Conservation (phyloP, 2,888 invertebrate species). For the Ophonus ardosiacus region DNA sequence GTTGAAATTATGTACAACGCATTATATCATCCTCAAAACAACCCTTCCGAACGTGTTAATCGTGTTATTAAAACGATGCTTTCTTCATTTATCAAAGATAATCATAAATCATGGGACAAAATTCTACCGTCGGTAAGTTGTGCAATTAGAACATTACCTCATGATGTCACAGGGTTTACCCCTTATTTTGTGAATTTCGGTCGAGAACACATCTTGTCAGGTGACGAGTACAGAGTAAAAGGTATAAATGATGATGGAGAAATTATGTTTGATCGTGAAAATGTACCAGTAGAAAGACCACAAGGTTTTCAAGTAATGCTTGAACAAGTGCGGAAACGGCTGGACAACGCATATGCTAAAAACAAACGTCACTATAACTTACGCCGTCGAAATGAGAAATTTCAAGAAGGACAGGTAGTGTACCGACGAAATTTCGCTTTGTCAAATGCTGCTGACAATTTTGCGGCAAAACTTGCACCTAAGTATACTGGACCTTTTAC, state of each 20-base stretch:
- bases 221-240: not conserved
- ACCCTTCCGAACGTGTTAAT: slow-evolving; percentile 69
- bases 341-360: not conserved
- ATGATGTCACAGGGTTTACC: slow-evolving; percentile 66
- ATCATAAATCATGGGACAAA: slow-evolving; percentile 66
- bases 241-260: not conserved
- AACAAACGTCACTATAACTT: not conserved
- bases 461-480: slow-evolving; percentile 46
- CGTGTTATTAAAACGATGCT: slow-evolving; percentile 68
- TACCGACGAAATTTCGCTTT: not conserved
- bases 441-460: not conserved
- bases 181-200: slow-evolving; percentile 67
- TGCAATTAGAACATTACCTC: slow-evolving; percentile 67
- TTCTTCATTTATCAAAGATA: slow-evolving; percentile 64
- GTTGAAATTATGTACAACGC: slow-evolving; percentile 64
- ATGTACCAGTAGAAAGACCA: not conserved
- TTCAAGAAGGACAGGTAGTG: not conserved
- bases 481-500: slow-evolving; percentile 64
- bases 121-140: slow-evolving; percentile 66
- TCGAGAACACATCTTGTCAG: slow-evolving; percentile 64
- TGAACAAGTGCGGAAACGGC: not conserved
- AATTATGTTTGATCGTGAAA: not conserved
- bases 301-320: not conserved
- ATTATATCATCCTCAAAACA: slow-evolving; percentile 67
- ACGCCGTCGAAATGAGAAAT: not conserved